Percentiles rank a stretch among this genome's conserved stretches.
phyloP scores from a whole-genome alignment of 1,140 invertebrate genomes.

The Glossosoma conforme region DNA sequence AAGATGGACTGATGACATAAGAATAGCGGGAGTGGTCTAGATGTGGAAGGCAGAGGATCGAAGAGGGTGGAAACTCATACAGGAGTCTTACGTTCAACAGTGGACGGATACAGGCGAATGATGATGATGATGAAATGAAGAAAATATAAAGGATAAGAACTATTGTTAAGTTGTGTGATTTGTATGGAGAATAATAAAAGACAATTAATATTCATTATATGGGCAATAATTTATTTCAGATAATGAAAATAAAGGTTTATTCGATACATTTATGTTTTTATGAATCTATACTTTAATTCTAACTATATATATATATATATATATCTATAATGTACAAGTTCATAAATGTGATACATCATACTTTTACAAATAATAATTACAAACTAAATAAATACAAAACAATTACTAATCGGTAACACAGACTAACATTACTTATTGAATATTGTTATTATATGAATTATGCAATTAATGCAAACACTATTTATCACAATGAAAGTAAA shows the following conservation, averaged over 20 bases:
- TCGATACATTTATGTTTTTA: slow-evolving; percentile 22
- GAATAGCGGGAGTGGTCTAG: too few species aligned
- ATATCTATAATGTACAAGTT: slow-evolving; percentile 2
- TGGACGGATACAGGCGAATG: too few species aligned
- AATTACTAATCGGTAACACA: background rate
- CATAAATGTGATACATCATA: background rate
- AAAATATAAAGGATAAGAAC: too few species aligned
- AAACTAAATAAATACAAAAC: slow-evolving; percentile 7
- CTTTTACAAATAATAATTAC: background rate
- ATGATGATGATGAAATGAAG: too few species aligned
- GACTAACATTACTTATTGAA: background rate
- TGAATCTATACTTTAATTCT: background rate
- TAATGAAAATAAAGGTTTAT: slow-evolving; percentile 24
- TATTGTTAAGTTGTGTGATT: too few species aligned
- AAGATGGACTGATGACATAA: too few species aligned
- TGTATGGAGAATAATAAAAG: background rate
- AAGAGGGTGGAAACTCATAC: too few species aligned
- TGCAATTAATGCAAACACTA: background rate
- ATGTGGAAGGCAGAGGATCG: too few species aligned
- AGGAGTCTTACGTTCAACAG: too few species aligned
- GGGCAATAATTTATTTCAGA: slow-evolving; percentile 24
- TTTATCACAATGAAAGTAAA: slow-evolving; percentile 21
- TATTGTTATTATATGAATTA: slow-evolving; percentile 1
- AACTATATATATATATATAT: background rate
- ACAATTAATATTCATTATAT: slow-evolving; percentile 4